Base-by-base conservation (phyloP, 2,888 invertebrate species). In the Minunthozetes semirufus region DNA sequence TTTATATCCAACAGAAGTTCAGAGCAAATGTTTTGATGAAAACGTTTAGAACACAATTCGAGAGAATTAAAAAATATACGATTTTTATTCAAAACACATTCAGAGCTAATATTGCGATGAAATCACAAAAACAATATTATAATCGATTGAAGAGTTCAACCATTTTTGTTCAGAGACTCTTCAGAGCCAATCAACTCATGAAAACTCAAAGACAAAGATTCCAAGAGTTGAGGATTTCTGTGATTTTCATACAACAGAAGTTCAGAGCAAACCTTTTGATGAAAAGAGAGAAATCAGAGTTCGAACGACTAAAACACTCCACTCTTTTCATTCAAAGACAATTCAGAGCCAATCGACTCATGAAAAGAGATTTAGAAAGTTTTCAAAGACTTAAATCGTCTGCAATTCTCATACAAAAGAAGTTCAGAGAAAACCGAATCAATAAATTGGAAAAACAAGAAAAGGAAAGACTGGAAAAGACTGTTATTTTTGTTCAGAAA, bases 131-230 rank as follows among this genome's bases (percentile, higher is more conserved):
- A n/a, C 13, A 53, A n/a, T n/a, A 53, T 6, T 53, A 53, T n/a
- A 11, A 6, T 8, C 6, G 13, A n/a, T 19, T 53, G 19, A 19
- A n/a, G 53, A 53, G n/a, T 6, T n/a, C 17, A 11, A 33, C 33
- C 3, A 8, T 33, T 33, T 33, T 33, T 5, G 8, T 73, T 66
- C 74, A 73, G 25, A 6, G 19, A 48, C 15, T 6, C 9, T 42
- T 27, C 17, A 63, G 74, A 15, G 74, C 66, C n/a, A 82, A 81
- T 75, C 17, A 15, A 61, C 61, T 27, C 1, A 61, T 61, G 61
- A 3, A 11, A 27, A 27, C 6, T 22, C 4, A 61, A 29, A 61
- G 61, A 61, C 19, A 25, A 61, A 6, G 8, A 27, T 61, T 27
- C 9, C 19, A 11, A 11, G 19, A 53, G 8, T 72, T 17, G n/a